A percentile compares a stretch with the other conserved stretches of the same genome.
phyloP scores from a whole-genome alignment of 1,140 invertebrate genomes.

The roundworm (Caenorhabditis elegans) region WBcel235 BX284603.4:7793001-7793500 shows the following conservation, averaged over 20 bases:
- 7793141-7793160: neutral
- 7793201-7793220: neutral
- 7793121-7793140: neutral
- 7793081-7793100: neutral
- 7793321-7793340: too few relatives aligned
- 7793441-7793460: too few relatives aligned
- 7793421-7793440: too few relatives aligned
- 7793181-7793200: slow-evolving; percentile 9
- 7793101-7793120: neutral
- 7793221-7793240: neutral
- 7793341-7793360: too few relatives aligned
- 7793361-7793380: too few relatives aligned
- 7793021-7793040: neutral
- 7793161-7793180: neutral
- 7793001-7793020: too few relatives aligned
- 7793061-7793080: neutral
- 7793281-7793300: neutral
- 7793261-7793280: too few relatives aligned
- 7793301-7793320: neutral
- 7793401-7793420: too few relatives aligned
- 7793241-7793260: too few relatives aligned
- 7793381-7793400: too few relatives aligned
- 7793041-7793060: neutral
- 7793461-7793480: too few relatives aligned
- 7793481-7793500: too few relatives aligned